Conservation (phyloP, 2,113 vertebrate genomes). For the Saiga tatarica region DNA sequence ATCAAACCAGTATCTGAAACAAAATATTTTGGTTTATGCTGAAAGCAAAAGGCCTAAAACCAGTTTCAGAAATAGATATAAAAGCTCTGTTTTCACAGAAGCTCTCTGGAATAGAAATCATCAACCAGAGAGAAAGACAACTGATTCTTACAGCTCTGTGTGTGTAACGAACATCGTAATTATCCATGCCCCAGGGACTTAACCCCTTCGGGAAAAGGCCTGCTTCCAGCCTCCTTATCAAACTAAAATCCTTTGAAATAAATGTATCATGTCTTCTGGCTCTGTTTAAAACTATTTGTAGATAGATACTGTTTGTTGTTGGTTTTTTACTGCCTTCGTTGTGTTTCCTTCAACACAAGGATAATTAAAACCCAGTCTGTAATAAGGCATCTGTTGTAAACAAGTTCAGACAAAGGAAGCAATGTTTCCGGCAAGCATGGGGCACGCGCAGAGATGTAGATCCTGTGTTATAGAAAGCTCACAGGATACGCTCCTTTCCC, state of each 20-base stretch:
- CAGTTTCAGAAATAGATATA: not conserved
- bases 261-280: not conserved
- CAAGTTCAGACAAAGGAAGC: conserved; percentile 73
- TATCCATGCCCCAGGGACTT: conserved; percentile 36
- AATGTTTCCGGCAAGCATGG: conserved; percentile 46
- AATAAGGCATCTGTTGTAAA: conserved; percentile 67
- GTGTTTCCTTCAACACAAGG: conserved; percentile 45
- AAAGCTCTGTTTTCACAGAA: conserved; percentile 29
- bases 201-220: conserved; percentile 14
- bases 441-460: not conserved
- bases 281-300: conserved; percentile 37
- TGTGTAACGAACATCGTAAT: conserved; percentile 47
- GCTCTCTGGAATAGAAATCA: conserved; percentile 24
- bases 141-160: not conserved
- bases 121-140: conserved; percentile 26
- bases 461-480: not conserved
- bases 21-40: not conserved
- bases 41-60: conserved; percentile 4
- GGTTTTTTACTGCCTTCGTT: conserved; percentile 34
- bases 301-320: conserved; percentile 37
- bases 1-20: conserved; percentile 12
- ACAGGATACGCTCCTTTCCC: not conserved
- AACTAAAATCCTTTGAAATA: conserved; percentile 23
- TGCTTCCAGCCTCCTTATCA: conserved; percentile 31
- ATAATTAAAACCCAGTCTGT: conserved; percentile 65